Conservation (phyloP, 2,888 invertebrate genomes). For the Plebejus argus region DNA sequence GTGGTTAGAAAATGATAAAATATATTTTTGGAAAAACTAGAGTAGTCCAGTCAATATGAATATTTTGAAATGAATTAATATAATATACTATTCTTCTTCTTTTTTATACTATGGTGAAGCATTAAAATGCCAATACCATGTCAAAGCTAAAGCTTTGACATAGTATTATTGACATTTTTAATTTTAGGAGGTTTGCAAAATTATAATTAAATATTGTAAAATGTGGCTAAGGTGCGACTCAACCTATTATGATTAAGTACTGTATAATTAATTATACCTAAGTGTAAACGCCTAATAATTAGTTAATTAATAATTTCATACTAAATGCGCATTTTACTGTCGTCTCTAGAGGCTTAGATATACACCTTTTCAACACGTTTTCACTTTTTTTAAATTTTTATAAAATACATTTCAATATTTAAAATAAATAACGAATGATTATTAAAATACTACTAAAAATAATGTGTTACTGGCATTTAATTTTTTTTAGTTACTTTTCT, state of each 20-base stretch:
- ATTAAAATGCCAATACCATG: too few relatives aligned
- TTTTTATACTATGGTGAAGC: too few relatives aligned
- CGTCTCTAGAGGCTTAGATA: neutral
- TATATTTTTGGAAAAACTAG: neutral
- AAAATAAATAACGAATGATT: neutral
- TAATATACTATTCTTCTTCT: too few relatives aligned
- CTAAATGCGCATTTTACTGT: neutral
- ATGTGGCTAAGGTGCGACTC: neutral
- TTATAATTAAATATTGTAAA: neutral
- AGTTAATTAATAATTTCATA: neutral
- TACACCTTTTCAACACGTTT: neutral
- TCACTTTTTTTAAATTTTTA: neutral
- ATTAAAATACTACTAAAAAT: too few relatives aligned
- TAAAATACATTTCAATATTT: neutral
- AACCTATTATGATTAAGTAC: neutral
- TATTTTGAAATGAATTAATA: too few relatives aligned
- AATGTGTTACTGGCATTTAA: too few relatives aligned
- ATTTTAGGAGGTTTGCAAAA: neutral
- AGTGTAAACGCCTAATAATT: neutral
- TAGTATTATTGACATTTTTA: too few relatives aligned
- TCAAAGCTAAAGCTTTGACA: too few relatives aligned
- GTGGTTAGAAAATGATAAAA: neutral
- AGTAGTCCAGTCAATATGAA: too few relatives aligned
- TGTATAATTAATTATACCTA: neutral
- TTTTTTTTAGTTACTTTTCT: too few relatives aligned